phyloP scores from a whole-genome alignment of 2,113 vertebrate species.

The Orientallactaga bullata region DNA sequence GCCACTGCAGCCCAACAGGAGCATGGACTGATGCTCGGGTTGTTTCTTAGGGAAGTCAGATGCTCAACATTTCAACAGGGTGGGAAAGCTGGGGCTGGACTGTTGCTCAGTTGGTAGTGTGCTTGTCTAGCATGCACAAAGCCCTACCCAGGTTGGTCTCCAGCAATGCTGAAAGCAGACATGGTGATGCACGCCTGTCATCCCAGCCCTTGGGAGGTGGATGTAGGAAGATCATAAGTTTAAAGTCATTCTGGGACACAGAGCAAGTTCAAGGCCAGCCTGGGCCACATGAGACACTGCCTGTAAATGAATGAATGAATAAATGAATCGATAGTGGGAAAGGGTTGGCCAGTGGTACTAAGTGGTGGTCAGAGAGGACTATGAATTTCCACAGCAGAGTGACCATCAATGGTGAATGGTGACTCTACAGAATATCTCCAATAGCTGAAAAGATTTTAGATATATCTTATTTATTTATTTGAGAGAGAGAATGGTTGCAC shows the following conservation, averaged over 20 bases:
- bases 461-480: no score
- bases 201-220: no score
- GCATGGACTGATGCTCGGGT: neutral
- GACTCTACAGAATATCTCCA: neutral
- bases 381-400: neutral
- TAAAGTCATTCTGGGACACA: neutral
- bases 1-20: neutral
- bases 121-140: no score
- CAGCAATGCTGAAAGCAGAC: neutral
- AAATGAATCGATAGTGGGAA: neutral
- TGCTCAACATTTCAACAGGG: neutral
- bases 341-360: neutral
- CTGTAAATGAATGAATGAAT: neutral
- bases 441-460: neutral
- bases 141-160: no score
- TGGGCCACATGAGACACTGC: neutral
- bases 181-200: neutral
- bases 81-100: neutral
- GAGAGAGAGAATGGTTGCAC: no score
- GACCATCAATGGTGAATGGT: neutral
- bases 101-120: neutral
- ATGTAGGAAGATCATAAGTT: neutral
- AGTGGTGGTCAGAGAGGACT: neutral
- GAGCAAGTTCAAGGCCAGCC: neutral
- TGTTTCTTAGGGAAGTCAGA: neutral